Evolutionary conservation across 1,140 invertebrate genomes (phyloP).

Genomic region (Formica selysi): DNA sequence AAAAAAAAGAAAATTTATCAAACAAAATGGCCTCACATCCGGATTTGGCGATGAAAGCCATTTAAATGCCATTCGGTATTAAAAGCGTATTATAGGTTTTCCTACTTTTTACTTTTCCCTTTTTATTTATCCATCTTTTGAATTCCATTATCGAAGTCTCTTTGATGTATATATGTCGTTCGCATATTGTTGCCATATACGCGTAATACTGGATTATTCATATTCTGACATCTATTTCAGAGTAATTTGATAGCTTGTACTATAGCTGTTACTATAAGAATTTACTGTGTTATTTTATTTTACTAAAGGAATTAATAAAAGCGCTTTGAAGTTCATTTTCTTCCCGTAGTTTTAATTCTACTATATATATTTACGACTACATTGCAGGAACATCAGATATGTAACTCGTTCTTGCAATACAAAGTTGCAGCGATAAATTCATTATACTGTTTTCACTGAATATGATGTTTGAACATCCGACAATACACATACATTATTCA

Average conservation of each 20-base stretch:
- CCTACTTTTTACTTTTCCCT: conserved; percentile 17
- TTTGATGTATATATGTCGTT: conserved; percentile 1
- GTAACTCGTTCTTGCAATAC: conserved; percentile 19
- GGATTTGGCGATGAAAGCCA: conserved; percentile 19
- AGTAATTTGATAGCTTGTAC: not conserved
- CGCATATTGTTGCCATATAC: not conserved
- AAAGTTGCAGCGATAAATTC: conserved; percentile 27
- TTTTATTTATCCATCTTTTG: conserved; percentile 3
- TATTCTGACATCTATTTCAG: not conserved
- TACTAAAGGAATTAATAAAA: not conserved
- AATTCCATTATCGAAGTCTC: not conserved
- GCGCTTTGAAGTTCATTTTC: not conserved
- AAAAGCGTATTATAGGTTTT: conserved; percentile 9
- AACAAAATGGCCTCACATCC: conserved; percentile 21
- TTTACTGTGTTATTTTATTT: not conserved
- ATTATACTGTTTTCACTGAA: conserved; percentile 40
- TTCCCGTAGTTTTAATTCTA: not conserved
- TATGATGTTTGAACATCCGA: conserved; percentile 20
- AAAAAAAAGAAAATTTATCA: conserved; percentile 11
- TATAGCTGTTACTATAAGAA: not conserved
- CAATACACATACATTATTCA: not conserved
- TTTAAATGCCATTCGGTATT: conserved; percentile 28
- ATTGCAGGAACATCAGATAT: not conserved
- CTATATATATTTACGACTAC: not conserved
- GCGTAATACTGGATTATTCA: not conserved